A percentile compares a stretch with the other conserved stretches of the same genome.
Conservation (phyloP, 2,888 invertebrate species). For the Sialis lutaria region DNA sequence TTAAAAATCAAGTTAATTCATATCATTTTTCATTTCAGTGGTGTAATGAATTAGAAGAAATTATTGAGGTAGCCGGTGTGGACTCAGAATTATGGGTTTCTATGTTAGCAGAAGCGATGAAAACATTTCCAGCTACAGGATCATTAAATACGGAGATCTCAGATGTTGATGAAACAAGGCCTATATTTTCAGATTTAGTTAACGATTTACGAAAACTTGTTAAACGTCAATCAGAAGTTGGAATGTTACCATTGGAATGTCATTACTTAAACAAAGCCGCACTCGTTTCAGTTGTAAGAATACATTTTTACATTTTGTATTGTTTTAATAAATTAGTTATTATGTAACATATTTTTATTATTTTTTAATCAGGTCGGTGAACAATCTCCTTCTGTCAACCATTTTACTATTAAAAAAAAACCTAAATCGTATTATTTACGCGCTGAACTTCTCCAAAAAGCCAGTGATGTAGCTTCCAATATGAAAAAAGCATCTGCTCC, state of each 20-base stretch:
- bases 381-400: slow-evolving; percentile 70
- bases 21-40: slow-evolving; percentile 41
- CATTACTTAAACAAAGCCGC: slow-evolving; percentile 91
- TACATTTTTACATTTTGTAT: background rate
- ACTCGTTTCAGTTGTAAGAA: slow-evolving; percentile 62
- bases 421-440: slow-evolving; percentile 86
- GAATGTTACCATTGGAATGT: slow-evolving; percentile 87
- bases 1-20: background rate
- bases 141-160: slow-evolving; percentile 78
- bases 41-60: slow-evolving; percentile 84
- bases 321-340: background rate
- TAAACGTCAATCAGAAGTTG: slow-evolving; percentile 67
- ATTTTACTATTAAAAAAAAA: slow-evolving; percentile 83
- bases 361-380: slow-evolving; percentile 45
- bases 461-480: slow-evolving; percentile 75
- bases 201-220: slow-evolving; percentile 67
- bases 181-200: slow-evolving; percentile 79
- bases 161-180: slow-evolving; percentile 75
- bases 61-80: slow-evolving; percentile 78
- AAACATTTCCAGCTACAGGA: slow-evolving; percentile 79
- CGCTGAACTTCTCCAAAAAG: slow-evolving; percentile 80
- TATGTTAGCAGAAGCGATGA: slow-evolving; percentile 89
- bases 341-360: background rate
- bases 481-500: slow-evolving; percentile 77
- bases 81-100: slow-evolving; percentile 96